Evolutionary conservation across 2,888 invertebrate species (phyloP), one percentile per base, ranked within the genome.

Genomic region (Fragum fragum): DNA sequence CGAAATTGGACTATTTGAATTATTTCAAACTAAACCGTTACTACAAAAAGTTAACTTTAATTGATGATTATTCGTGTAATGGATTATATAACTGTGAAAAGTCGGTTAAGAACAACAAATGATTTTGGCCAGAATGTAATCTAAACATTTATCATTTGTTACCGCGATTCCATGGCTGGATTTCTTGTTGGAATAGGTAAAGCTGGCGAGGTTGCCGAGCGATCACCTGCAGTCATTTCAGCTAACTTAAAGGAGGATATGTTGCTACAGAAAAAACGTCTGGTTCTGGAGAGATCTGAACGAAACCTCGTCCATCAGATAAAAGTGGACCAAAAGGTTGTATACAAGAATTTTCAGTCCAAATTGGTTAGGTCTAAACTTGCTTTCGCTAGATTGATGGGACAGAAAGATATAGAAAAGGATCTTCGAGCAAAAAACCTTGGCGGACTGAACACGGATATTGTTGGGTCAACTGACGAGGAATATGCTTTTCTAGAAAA

Each of bases 191-290:
- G 71, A 26, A 66, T 78, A 3, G 76, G 79, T 6, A 89, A 89
- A 69, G 72, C 81, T 2, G 86, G 87, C 2, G 90, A 90, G 21
- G 86, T 84, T 0, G 89, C 89, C 0, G 91, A 91, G 76, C 73
- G 88, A 39, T 91, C 91, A 0, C 90, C 88, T 11, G 75, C 80
- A 0, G 91, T 91, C 7, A 85, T 90, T 26, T 90, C 88, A 7
- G 89, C 90, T 18, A 90, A 91, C 63, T 84, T 87, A 73, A 90
- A 90, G 52, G 90, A 89, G 69, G 88, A 89, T 61, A 90, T 90
- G 74, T 71, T 90, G 55, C 78, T 91, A 6, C 83, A 83, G 74
- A 89, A 84, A 69, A 86, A 88, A 73, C 47, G 90, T 39, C 82
- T 89, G 14, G 87, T 90, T 2, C 75, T 91, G 47, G 85, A 88